Base-by-base conservation (phyloP, 2,888 invertebrate species). In the Lysandra bellargus region DNA sequence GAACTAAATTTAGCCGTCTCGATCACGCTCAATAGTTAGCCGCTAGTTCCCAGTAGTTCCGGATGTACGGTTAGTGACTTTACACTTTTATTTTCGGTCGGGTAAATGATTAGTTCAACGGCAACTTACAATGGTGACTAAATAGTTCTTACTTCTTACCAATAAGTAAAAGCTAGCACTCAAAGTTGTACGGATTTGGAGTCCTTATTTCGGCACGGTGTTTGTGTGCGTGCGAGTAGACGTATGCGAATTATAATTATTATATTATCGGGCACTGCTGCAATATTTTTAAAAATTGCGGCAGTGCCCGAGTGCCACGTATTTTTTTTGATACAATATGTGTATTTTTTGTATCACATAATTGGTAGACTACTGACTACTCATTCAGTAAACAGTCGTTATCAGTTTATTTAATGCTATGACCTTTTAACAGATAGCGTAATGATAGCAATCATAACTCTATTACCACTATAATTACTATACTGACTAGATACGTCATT, bases 1-100 rank as follows among this genome's bases (percentile, higher is more conserved):
- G 60, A 61, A 61, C 74, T 61, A 79, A 74, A 79, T 75, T 79
- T 79, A 79, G 79, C 40, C 44, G 61, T 75, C 57, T 73, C 73
- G 60, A 60, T 78, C 78, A 78, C 72, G 78, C 37, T 53, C 72
- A 53, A 75, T 76, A 57, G 76, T 76, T 57, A 23, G 12, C 76
- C 33, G 76, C 76, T 53, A 23, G 23, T 53, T 75, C 75, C 30
- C 44, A 53, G 75, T 30, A 75, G 75, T 30, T 74, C 44, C 53
- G 17, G 53, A 57, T 53, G 49, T 75, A 76, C 30, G 53, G 30
- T 76, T 33, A 33, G 30, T 33, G 57, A 30, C n/a, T 73, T 73
- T 74, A 44, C n/a, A 40, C 74, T 30, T 75, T 75, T 75, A 49
- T 53, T 76, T 53, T 49, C 14, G 30, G 5, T 64, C 1, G 30